Conservation (phyloP, 1,140 invertebrate species). For the Eupristina koningsbergeri region DNA sequence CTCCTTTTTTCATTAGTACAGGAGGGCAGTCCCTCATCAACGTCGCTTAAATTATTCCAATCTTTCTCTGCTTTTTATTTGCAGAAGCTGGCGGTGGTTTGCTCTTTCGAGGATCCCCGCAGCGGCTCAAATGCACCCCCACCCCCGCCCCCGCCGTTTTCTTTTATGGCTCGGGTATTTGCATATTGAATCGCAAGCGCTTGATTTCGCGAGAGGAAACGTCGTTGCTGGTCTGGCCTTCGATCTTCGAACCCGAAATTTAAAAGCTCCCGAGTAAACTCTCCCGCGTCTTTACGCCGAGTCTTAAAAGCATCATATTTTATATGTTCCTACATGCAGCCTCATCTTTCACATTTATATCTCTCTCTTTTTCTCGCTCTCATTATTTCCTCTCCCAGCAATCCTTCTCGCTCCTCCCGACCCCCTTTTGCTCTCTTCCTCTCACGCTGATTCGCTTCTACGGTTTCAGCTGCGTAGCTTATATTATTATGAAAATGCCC, state of each 20-base stretch:
- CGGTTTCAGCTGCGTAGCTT: not conserved
- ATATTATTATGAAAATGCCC: slow-evolving; percentile 44
- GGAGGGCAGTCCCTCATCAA: slow-evolving; percentile 34
- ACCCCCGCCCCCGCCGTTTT: slow-evolving; percentile 5
- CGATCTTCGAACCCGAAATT: slow-evolving; percentile 66
- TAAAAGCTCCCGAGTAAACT: slow-evolving; percentile 59
- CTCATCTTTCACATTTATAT: slow-evolving; percentile 30
- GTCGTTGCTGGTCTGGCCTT: slow-evolving; percentile 39
- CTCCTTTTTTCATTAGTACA: slow-evolving; percentile 21
- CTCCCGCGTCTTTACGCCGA: slow-evolving; percentile 48
- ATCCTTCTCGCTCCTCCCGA: too few relatives aligned
- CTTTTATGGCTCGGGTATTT: slow-evolving; percentile 58
- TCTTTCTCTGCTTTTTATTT: slow-evolving; percentile 15
- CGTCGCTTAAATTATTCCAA: slow-evolving; percentile 47
- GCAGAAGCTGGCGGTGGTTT: not conserved
- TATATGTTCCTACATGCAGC: slow-evolving; percentile 50
- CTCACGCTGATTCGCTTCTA: not conserved
- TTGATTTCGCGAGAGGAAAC: slow-evolving; percentile 61
- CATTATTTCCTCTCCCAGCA: not conserved
- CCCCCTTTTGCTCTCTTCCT: slow-evolving; percentile 8
- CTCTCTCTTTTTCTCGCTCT: slow-evolving; percentile 2
- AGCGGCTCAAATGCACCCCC: not conserved
- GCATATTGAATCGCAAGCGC: slow-evolving; percentile 62
- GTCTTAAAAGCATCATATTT: slow-evolving; percentile 70
- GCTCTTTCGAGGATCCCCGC: not conserved